Evolutionary conservation across 2,888 invertebrate species (phyloP).

Genomic region (Pheosia gnoma): DNA sequence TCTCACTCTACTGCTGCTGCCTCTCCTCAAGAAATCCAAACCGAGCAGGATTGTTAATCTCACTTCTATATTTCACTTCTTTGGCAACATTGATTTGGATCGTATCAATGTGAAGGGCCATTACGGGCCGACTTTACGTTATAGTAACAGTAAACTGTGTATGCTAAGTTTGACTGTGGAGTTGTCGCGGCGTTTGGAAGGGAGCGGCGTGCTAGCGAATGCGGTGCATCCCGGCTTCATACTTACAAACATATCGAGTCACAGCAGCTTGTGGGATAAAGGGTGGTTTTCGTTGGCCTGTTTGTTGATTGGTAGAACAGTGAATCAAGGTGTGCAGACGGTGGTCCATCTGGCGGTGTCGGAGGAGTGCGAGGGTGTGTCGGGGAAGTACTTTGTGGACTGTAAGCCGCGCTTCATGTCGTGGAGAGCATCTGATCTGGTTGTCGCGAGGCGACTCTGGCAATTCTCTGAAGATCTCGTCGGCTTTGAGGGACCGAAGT

Average conservation of each 20-base stretch:
- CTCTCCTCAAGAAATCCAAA: conserved; percentile 44
- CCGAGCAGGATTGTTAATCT: conserved; percentile 67
- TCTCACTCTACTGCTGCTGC: conserved; percentile 47
- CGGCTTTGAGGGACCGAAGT: neutral
- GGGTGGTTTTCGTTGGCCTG: conserved; percentile 20
- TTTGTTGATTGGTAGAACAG: conserved; percentile 77
- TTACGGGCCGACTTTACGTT: conserved; percentile 27
- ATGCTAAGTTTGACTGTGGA: conserved; percentile 86
- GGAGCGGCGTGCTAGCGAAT: conserved; percentile 68
- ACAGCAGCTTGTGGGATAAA: conserved; percentile 3
- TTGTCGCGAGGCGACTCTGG: conserved; percentile 17
- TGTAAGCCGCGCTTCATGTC: conserved; percentile 69
- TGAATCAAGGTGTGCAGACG: conserved; percentile 89
- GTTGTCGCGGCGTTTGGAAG: conserved; percentile 84
- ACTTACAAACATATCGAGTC: neutral
- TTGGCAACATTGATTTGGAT: conserved; percentile 32
- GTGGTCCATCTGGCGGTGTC: conserved; percentile 87
- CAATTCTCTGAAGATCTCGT: conserved; percentile 16
- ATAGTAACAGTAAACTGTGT: conserved; percentile 80
- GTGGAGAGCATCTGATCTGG: conserved; percentile 3
- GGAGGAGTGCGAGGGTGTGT: conserved; percentile 85
- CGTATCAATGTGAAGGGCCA: conserved; percentile 36
- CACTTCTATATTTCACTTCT: conserved; percentile 76
- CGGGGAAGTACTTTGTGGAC: conserved; percentile 85
- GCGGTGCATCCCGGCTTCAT: conserved; percentile 25